phyloP scores from a whole-genome alignment of 2,797 vertebrate species.

The Mastacembelus armatus region DNA sequence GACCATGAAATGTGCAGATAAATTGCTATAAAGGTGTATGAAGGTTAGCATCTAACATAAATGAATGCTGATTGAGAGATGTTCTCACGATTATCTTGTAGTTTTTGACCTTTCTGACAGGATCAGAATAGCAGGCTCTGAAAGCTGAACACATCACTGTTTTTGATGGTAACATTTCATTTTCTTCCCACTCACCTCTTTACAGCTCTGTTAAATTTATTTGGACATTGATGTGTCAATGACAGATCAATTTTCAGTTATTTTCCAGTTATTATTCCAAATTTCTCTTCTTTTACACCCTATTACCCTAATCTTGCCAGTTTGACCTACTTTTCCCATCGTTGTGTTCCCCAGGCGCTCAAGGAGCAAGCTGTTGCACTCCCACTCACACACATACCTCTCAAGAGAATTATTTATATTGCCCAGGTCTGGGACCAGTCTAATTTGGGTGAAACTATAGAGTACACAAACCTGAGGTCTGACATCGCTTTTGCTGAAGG shows the following conservation, averaged over 20 bases:
- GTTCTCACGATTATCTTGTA: conserved; percentile 20
- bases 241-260: conserved; percentile 34
- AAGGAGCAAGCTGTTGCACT: conserved; percentile 57
- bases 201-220: background rate
- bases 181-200: background rate
- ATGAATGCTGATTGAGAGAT: background rate
- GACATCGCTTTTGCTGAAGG: conserved; percentile 69
- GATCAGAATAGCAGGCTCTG: background rate
- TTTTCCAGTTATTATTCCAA: conserved; percentile 40
- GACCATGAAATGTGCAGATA: conserved; percentile 1
- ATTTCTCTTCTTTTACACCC: conserved; percentile 48
- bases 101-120: conserved; percentile 50
- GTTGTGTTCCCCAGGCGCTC: conserved; percentile 40
- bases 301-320: conserved; percentile 61
- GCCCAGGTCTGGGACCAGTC: conserved; percentile 73
- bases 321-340: conserved; percentile 70
- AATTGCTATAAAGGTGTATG: background rate
- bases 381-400: conserved; percentile 55
- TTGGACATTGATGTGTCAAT: conserved; percentile 6
- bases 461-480: conserved; percentile 75
- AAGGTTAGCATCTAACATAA: background rate
- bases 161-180: conserved; percentile 10
- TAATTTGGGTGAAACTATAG: conserved; percentile 75
- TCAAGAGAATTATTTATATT: conserved; percentile 82
- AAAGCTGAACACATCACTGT: background rate